Evolutionary conservation across 2,888 invertebrate genomes (phyloP), one percentile per base, ranked within the genome.

Genomic region (Phaonia tiefii): DNA sequence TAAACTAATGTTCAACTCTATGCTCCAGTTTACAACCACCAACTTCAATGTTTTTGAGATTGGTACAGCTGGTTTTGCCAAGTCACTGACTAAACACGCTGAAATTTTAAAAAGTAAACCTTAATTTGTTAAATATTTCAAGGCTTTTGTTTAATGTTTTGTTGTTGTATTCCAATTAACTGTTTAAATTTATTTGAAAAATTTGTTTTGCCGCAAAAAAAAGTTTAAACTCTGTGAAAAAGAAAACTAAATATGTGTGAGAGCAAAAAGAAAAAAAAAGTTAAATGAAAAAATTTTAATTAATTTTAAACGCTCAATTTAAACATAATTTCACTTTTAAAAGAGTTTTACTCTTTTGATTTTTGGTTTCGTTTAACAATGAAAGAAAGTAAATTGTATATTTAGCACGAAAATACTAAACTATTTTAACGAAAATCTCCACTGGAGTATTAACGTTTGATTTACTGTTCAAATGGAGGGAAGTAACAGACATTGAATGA

Each of bases 241-340:
- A 20, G 17, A 51, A 66, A 46, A 46, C 25, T 8, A 66, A 31
- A 15, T 60, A 26, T n/a, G n/a, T 56, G 25, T n/a, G 26, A 46
- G 4, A 26, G 22, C 17, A 46, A 46, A 26, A 25, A 26, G 26
- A 67, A 37, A 37, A 15, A n/a, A n/a, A n/a, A n/a, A n/a, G n/a
- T n/a, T n/a, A n/a, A n/a, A n/a, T n/a, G 2, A 17, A 66, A 51
- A 51, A 22, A 11, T 20, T 69, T 31, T n/a, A 76, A 60, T 77
- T 66, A 51, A 70, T 54, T 73, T 65, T 80, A 42, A 73, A 73
- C 46, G 65, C 70, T 42, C 54, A 37, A 70, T 73, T 80, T 74
- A 77, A 63, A 60, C 26, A 75, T 73, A 75, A 69, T 80, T 80
- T 80, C 77, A 80, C 80, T 80, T 77, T 80, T 70, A 73, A 71